Evolutionary conservation across 2,797 vertebrate genomes (phyloP).

Genomic region (Malacoraja senta): DNA sequence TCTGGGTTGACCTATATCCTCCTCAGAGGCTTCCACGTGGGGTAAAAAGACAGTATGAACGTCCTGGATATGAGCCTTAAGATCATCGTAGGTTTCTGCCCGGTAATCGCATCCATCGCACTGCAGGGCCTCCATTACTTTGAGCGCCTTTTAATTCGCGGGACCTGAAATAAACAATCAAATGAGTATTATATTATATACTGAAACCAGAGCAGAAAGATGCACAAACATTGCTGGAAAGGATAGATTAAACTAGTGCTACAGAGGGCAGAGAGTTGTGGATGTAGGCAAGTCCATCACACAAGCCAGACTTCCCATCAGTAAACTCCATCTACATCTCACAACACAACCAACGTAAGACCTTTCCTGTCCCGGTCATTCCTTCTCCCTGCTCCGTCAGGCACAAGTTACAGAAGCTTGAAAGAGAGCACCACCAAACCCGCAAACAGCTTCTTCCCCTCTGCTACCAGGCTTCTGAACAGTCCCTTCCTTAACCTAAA

Average conservation of each 20-base stretch:
- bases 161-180: constrained; percentile 57
- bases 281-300: too few relatives aligned
- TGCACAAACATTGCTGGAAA: not conserved
- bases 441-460: too few relatives aligned
- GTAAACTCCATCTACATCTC: too few relatives aligned
- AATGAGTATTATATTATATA: not conserved
- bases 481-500: too few relatives aligned
- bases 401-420: too few relatives aligned
- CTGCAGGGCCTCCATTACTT: constrained; percentile 91
- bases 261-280: not conserved
- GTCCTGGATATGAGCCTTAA: constrained; percentile 95
- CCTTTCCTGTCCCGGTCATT: too few relatives aligned
- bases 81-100: constrained; percentile 88
- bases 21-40: constrained; percentile 83
- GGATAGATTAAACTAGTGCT: not conserved
- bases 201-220: not conserved
- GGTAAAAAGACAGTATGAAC: constrained; percentile 95
- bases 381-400: too few relatives aligned
- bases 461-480: too few relatives aligned
- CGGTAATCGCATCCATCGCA: constrained; percentile 98
- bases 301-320: too few relatives aligned
- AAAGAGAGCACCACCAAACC: too few relatives aligned
- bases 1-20: constrained; percentile 57
- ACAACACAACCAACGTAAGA: too few relatives aligned
- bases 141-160: constrained; percentile 76